Evolutionary conservation across 2,113 vertebrate species (phyloP), one percentile per base, ranked within the genome.

Genomic region (Hypocryptadius cinnamomeus): DNA sequence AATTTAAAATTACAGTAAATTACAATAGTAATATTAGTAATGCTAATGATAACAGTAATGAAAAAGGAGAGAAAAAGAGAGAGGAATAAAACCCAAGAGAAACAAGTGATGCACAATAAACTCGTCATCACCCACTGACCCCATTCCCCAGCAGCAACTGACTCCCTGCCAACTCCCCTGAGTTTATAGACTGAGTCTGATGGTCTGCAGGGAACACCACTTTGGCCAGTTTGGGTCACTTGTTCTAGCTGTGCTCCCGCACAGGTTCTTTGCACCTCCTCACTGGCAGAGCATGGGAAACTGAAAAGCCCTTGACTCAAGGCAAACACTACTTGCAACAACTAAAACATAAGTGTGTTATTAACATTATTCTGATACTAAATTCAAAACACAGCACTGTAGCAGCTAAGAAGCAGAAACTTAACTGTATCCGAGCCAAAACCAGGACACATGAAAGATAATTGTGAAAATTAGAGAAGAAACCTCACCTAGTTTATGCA

Each of bases 101-200:
- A 81, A 53, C n/a, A 40, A 89, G 39, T 9, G 40, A 47, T 22
- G 30, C 17, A 54, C 14, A 53, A 68, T 31, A 53, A 69, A 76
- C 21, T 18, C 12, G 24, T 18, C n/a, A 20, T 44, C 45, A 76
- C n/a, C 20, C 61, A 47, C 39, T 47, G 45, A 68, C 39, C 40
- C 24, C 0, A 0, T 13, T 45, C 24, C 47, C 17, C 40, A 40
- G 30, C 12, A 68, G 24, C 11, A 31, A 40, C 0, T 7, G 17
- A 54, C 40, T 82, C n/a, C 39, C 61, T 82, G 54, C 24, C 70
- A 82, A 5, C 9, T 47, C 10, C 30, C 21, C 56, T 69, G n/a
- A 40, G 30, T 35, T 69, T 35, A 27, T 5, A 47, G 21, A 31
- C 30, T 27, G 54, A 61, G 30, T 12, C 47, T 54, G 63, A 28